Evolutionary conservation across 2,113 vertebrate species (phyloP), one percentile per base, ranked within the genome.

Genomic region (Notothenia rossii): DNA sequence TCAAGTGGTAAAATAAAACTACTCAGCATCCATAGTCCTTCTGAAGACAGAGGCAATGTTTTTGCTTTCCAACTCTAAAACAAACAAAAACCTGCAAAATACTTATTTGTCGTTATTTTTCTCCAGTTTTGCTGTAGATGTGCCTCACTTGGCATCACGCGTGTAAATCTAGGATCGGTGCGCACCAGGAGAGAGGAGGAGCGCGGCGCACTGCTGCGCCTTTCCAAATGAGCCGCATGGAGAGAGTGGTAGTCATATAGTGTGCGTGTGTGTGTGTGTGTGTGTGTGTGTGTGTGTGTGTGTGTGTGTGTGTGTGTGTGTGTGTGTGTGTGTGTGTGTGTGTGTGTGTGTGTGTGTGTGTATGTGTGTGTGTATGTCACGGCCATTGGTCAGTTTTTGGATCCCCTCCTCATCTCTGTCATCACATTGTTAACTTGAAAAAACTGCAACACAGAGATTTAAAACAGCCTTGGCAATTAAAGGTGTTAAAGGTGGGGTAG

Each of bases 141-240:
- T 56, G 49, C 54, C 67, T 46, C 13, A 67, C 7, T 82, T 67
- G 51, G 67, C 62, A 55, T 61, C 61, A 20, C 20, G n/a, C 53
- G 18, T 46, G 10, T 56, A 36, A 48, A 25, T 69, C n/a, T 50
- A 54, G 40, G 64, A 29, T 29, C 62, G 17, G 54, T 54, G 80
- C 70, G 80, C 81, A 22, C 48, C 17, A 68, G 56, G 46, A 58
- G 56, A 25, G 64, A 58, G 36, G 63, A 63, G 56, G 61, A 71
- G 60, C 61, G 68, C 20, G 33, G 73, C 66, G 77, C 72, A 17
- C 62, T 71, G 77, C 67, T 78, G 83, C 73, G 72, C 62, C 65
- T 74, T 40, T 65, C 66, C 61, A 77, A 70, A 48, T 79, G 73
- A 79, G 55, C 56, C 48, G 62, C 59, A 12, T 17, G 53, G 46